These are phyloP conservation scores for Noctua fimbriata DNA, from an alignment of 2,888 invertebrate species.

Conservation along the genomic window DNA sequence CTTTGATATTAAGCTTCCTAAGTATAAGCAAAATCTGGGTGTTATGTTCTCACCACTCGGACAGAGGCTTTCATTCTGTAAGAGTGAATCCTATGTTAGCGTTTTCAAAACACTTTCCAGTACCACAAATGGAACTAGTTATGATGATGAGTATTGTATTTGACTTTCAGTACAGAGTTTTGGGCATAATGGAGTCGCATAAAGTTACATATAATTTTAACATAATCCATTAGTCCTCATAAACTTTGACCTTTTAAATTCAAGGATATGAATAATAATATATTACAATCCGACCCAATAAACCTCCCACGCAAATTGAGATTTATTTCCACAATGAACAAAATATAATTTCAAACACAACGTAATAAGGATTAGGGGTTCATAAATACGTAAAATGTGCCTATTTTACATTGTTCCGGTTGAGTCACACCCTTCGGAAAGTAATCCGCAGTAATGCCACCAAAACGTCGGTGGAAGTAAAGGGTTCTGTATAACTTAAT, in stretches of 20 bases:
- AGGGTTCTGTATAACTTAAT: conserved; percentile 87
- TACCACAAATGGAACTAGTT: background rate
- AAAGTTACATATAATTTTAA: background rate
- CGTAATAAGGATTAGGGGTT: conserved; percentile 69
- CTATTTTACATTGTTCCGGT: conserved; percentile 72
- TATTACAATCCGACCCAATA: conserved; percentile 17
- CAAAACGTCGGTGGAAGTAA: conserved; percentile 82
- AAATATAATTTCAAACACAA: conserved; percentile 65
- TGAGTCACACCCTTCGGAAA: conserved; percentile 73
- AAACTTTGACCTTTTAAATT: conserved; percentile 26
- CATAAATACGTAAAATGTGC: conserved; percentile 68
- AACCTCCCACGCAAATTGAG: conserved; percentile 41
- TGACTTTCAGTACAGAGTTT: background rate
- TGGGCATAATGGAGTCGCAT: background rate
- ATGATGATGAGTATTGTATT: background rate
- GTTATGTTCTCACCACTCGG: no score
- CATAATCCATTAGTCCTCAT: background rate
- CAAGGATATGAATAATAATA: conserved; percentile 30
- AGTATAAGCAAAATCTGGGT: no score
- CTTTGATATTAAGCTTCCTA: background rate
- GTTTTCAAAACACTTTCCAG: no score
- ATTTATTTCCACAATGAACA: conserved; percentile 56
- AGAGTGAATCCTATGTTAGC: no score
- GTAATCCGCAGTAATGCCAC: conserved; percentile 83
- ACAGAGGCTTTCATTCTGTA: no score